Percentiles rank a stretch among this genome's conserved stretches.
phyloP scores from a whole-genome alignment of 2,888 invertebrate genomes.

The Drosophila helvetica region DNA sequence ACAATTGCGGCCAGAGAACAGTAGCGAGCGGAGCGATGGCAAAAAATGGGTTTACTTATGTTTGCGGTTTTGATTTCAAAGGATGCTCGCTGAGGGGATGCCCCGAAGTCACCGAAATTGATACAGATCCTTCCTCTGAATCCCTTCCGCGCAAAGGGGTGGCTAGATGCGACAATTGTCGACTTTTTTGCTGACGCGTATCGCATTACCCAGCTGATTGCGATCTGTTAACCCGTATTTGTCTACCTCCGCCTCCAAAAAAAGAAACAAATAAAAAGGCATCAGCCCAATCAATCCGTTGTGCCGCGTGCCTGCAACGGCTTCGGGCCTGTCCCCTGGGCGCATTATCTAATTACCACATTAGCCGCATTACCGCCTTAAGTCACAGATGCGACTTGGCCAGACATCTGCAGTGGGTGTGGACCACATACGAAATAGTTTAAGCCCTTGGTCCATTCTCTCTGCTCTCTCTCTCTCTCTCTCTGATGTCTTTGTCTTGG shows the following conservation, averaged over 20 bases:
- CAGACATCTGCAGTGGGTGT: slow-evolving; percentile 71
- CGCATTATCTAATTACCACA: slow-evolving; percentile 75
- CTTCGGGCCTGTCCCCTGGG: slow-evolving; percentile 30
- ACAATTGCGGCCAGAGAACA: slow-evolving; percentile 69
- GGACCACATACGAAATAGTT: slow-evolving; percentile 63
- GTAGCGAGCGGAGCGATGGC: slow-evolving; percentile 29
- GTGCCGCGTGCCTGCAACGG: slow-evolving; percentile 65
- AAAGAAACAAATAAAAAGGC: slow-evolving; percentile 13
- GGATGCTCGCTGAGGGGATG: slow-evolving; percentile 69
- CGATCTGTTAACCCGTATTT: slow-evolving; percentile 66
- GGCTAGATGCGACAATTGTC: slow-evolving; percentile 47
- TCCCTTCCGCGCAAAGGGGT: slow-evolving; percentile 59
- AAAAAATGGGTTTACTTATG: slow-evolving; percentile 67
- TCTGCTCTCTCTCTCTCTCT: slow-evolving; percentile 34
- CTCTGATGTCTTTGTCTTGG: slow-evolving; percentile 70
- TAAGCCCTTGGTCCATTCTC: slow-evolving; percentile 36
- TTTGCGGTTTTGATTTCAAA: slow-evolving; percentile 73
- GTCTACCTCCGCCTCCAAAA: slow-evolving; percentile 16
- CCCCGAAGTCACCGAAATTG: slow-evolving; percentile 62
- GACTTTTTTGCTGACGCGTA: slow-evolving; percentile 33
- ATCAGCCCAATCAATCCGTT: neutral
- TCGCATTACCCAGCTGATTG: slow-evolving; percentile 70
- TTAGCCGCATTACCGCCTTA: slow-evolving; percentile 53
- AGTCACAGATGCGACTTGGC: slow-evolving; percentile 1
- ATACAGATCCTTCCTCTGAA: slow-evolving; percentile 49